Base-by-base conservation (phyloP, 2,797 vertebrate species). In the Apodemus agrarius region DNA sequence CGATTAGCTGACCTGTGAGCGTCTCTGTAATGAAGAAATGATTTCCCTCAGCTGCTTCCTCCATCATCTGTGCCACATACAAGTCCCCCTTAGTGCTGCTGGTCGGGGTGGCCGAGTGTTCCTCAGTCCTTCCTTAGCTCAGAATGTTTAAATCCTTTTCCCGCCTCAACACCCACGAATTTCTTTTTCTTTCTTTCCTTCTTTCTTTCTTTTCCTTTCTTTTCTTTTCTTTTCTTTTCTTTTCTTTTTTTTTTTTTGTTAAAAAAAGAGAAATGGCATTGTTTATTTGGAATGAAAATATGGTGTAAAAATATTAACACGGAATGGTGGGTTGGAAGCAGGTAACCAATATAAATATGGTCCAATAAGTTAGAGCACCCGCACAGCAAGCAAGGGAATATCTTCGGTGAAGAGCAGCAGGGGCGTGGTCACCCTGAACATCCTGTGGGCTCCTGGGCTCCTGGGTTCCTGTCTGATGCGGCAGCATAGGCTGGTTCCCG, bases 281-380 rank as follows among this genome's bases (percentile, higher is more conserved):
- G 97, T 99, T 98, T 98, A 99, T 98, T 98, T 96, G 97, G 98
- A 98, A 98, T 98, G 98, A 96, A 97, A 98, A 98, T 90, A 90
- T 85, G 74, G 97, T 98, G 98, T 96, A 98, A 98, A 98, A 98
- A 98, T 98, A 98, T 98, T 98, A 99, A 87, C 98, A 98, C 98
- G 94, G 54, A 97, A 96, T 94, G 97, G 97, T 96, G 46, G 22
- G 34, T 93, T 97, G 96, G 89, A 78, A 89, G 98, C 96, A 97
- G 96, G 97, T 93, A 93, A 97, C 97, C 97, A 96, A 98, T 98
- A 99, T 99, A 99, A 99, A 99, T 97, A 98, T 95, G 98, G 97
- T 98, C 95, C 97, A 99, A 99, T 99, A 99, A 99, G 95, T 98
- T 98, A 99, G 98, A 0, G 94, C 94, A 87, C 97, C 97, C 97